Base-by-base conservation (phyloP, 2,888 invertebrate genomes). In the Cyclophora punctaria region DNA sequence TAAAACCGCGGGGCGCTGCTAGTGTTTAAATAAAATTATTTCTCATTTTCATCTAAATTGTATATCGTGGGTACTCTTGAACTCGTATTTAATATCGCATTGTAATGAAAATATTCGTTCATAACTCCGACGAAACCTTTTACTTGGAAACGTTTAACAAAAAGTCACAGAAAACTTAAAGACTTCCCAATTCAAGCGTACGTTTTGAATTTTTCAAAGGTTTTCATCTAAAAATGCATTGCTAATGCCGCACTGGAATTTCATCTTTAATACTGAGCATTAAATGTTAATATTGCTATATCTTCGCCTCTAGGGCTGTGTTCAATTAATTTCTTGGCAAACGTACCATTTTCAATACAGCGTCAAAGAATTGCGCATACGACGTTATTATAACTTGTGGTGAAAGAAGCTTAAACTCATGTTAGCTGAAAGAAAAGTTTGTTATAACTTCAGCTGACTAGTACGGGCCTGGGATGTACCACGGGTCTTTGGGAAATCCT, bases 311-410 rank as follows among this genome's bases (percentile, higher is more conserved):
- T 54, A 53, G 56, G 51, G 59, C 60, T 58, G 53, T 56, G 69
- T 72, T 75, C 76, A 77, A 78, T 79, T 79, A 76, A 75, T 73
- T 77, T 70, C 72, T 77, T 71, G 64, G 52, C 63, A 43, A 44
- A 47, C 54, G 51, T 50, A 50, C 52, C 62, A 64, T 67, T 73
- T 71, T 76, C 75, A 74, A 75, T 76, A 75, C 63, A 53, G 57
- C 55, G 55, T 56, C 60, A 62, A 63, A 57, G 65, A 65, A 63
- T 55, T 66, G 62, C 62, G 60, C 62, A 62, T 59, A 52, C 57
- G 63, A 67, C 61, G 69, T 69, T 67, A 58, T 65, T 69, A 69
- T 66, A 70, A 71, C 67, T 75, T 69, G 49, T 45, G 20, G 20
- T 20, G 20, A 20, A 20, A 20, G 20, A 20, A 20, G 20, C 20